Evolutionary conservation across 2,113 vertebrate genomes (phyloP), one percentile per base, ranked within the genome.

Genomic region (Cervus canadensis): DNA sequence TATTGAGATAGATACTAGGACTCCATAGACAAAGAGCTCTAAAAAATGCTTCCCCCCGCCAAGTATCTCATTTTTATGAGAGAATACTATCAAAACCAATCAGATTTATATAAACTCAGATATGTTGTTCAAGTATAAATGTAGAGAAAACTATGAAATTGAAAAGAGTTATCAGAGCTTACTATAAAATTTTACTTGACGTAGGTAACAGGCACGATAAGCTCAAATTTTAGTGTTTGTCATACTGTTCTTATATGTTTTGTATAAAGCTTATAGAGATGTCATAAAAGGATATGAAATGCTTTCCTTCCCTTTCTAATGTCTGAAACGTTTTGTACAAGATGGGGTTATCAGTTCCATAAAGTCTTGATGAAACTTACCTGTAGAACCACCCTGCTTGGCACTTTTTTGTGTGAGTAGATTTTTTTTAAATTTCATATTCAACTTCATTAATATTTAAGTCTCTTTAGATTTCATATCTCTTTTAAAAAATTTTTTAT

Each of bases 361-460:
- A 88, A 96, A 88, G 52, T 25, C 95, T 78, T 10, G 23, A 64
- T 89, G 81, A 96, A 84, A 56, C 30, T 93, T 25, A 57, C 23
- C 45, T 84, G 21, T 89, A 76, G 56, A 64, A 64, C 23, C 48
- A 26, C 40, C 60, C 74, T 54, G 5, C 33, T 54, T 74, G 43
- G n/a, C 17, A 88, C 7, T 4, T 62, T 91, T 76, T 60, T 82
- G 36, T 60, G 78, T 54, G 21, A 25, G 36, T 43, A 83, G 79
- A 62, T 76, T 82, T 82, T 50, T 81, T 52, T 87, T 57, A 0
- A 60, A 57, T 79, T 54, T 64, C 21, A 81, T 59, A 71, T 28
- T 82, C 33, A 87, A 16, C 91, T 74, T 91, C 21, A 48, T 78
- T 91, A 59, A 74, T 91, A 89, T 78, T 96, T 94, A 87, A 86